Evolutionary conservation across 2,113 vertebrate genomes (phyloP).

Genomic region (Poeciliopsis turrubarensis): DNA sequence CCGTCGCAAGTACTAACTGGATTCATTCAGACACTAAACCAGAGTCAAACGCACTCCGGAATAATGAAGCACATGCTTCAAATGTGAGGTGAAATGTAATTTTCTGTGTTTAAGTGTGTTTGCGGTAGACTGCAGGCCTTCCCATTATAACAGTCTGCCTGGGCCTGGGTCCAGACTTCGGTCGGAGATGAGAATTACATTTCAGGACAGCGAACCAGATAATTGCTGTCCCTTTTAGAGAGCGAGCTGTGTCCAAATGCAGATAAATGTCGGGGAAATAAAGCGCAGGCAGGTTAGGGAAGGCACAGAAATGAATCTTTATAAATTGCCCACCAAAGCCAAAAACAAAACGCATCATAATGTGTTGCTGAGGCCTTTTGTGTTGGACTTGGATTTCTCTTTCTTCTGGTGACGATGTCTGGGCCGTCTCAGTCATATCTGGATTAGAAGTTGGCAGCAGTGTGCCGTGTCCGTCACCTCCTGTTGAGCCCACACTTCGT

Average conservation of each 20-base stretch:
- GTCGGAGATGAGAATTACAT: constrained; percentile 43
- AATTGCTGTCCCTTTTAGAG: constrained; percentile 39
- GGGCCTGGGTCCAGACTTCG: constrained; percentile 58
- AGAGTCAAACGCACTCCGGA: constrained; percentile 19
- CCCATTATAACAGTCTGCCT: constrained; percentile 27
- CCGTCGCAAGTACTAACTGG: constrained; percentile 7
- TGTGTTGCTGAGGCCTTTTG: background rate
- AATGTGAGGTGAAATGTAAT: constrained; percentile 12
- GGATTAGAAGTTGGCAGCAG: constrained; percentile 29
- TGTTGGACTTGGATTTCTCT: background rate
- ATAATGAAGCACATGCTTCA: background rate
- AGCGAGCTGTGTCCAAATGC: constrained; percentile 2
- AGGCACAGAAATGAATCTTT: background rate
- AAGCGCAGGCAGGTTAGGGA: background rate
- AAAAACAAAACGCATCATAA: background rate
- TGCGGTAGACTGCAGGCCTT: constrained; percentile 11
- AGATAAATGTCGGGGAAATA: constrained; percentile 9
- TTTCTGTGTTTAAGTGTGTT: constrained; percentile 10
- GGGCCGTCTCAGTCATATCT: constrained; percentile 18
- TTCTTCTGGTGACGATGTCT: background rate
- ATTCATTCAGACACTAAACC: constrained; percentile 24
- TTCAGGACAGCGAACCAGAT: constrained; percentile 56
- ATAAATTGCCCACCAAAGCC: background rate
- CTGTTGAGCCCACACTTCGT: constrained; percentile 28
- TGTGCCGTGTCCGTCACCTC: constrained; percentile 31